These are phyloP conservation scores for Pedionomus torquatus DNA, from an alignment of 2,113 vertebrate species.

Conservation along the genomic window DNA sequence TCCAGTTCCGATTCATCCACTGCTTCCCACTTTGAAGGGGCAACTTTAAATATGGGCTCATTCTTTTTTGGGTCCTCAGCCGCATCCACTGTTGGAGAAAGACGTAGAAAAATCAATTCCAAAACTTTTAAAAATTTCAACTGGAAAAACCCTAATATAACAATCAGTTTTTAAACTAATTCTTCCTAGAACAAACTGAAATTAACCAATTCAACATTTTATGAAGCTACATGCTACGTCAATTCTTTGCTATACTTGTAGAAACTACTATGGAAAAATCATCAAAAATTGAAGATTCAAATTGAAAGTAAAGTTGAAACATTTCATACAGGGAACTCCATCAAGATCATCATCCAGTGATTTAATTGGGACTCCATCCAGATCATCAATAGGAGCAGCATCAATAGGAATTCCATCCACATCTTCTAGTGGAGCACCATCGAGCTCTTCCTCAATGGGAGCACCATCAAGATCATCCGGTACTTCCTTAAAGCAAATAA, in stretches of 20 bases:
- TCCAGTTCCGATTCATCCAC: constrained; percentile 92
- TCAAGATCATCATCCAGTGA: constrained; percentile 94
- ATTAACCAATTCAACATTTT: background rate
- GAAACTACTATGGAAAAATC: background rate
- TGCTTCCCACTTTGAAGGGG: constrained; percentile 97
- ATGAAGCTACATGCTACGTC: background rate
- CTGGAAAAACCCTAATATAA: background rate
- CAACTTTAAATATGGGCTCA: constrained; percentile 94
- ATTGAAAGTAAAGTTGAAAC: background rate
- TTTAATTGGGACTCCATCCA: constrained; percentile 95
- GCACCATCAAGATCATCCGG: constrained; percentile 94
- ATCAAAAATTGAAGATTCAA: background rate
- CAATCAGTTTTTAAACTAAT: background rate
- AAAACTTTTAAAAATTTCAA: background rate
- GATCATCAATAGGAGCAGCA: constrained; percentile 87
- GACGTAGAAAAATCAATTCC: background rate
- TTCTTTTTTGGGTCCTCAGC: constrained; percentile 84
- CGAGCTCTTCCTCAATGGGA: constrained; percentile 92
- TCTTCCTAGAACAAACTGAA: background rate
- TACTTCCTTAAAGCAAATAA: constrained; percentile 69
- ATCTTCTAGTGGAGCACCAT: constrained; percentile 89
- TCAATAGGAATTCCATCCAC: constrained; percentile 95
- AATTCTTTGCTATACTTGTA: background rate
- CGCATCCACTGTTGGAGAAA: constrained; percentile 75
- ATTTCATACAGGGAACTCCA: constrained; percentile 89